A percentile compares a stretch with the other conserved stretches of the same genome.
phyloP scores from a whole-genome alignment of 2,113 vertebrate species.

The Craseonycteris thonglongyai region DNA sequence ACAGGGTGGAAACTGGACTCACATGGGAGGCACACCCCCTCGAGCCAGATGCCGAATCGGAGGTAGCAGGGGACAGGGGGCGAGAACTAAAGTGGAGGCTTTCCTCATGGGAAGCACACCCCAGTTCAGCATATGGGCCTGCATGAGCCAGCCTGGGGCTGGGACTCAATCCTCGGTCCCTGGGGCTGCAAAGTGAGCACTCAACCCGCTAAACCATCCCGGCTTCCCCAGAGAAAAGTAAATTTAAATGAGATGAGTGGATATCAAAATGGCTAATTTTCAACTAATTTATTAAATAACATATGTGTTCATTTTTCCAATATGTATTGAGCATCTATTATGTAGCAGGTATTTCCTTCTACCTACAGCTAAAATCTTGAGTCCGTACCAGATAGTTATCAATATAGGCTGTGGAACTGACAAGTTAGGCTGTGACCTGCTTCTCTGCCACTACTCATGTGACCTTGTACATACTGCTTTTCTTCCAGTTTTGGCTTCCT shows the following conservation, averaged over 20 bases:
- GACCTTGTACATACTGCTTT: neutral
- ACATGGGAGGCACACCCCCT: too few species aligned
- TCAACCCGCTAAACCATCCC: too few species aligned
- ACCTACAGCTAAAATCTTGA: neutral
- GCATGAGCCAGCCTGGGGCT: too few species aligned
- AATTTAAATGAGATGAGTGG: neutral
- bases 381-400: neutral
- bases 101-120: too few species aligned
- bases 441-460: neutral
- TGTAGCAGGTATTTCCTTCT: neutral
- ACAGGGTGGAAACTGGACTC: too few species aligned
- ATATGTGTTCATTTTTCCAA: neutral
- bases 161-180: too few species aligned
- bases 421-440: neutral
- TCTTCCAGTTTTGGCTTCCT: neutral
- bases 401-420: neutral
- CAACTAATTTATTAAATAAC: neutral
- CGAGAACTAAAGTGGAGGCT: too few species aligned
- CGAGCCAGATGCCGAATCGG: too few species aligned
- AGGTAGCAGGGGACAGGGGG: too few species aligned
- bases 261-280: neutral
- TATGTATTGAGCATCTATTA: neutral
- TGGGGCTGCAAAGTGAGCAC: too few species aligned
- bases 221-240: neutral
- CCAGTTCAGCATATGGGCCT: too few species aligned